Conservation (phyloP, 2,797 vertebrate genomes). For the Cichlasoma orientale region DNA sequence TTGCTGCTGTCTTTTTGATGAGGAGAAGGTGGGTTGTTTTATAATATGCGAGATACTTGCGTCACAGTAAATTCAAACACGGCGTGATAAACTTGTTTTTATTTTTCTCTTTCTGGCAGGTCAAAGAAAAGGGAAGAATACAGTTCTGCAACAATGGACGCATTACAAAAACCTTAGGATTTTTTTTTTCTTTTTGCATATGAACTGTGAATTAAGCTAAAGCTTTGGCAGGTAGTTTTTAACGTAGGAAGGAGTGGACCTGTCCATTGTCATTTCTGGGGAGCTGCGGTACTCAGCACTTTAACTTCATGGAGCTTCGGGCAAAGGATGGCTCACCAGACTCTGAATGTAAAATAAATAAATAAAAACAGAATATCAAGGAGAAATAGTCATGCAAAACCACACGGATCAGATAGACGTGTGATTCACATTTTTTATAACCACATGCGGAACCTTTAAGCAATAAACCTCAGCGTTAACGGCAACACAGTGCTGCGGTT, state of each 20-base stretch:
- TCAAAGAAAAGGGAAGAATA: not conserved
- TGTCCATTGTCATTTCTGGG: not conserved
- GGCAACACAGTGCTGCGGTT: too few relatives aligned
- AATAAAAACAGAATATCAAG: not conserved
- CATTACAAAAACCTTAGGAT: not conserved
- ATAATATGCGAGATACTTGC: fast-evolving
- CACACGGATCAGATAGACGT: not conserved
- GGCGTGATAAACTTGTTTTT: not conserved
- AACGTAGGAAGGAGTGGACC: not conserved
- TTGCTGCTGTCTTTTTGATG: fast-evolving
- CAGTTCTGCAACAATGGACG: not conserved
- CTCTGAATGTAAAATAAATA: not conserved
- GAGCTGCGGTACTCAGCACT: constrained; percentile 13
- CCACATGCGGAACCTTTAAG: fast-evolving
- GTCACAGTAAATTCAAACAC: not conserved
- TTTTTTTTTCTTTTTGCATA: not conserved
- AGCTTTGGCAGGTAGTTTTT: not conserved
- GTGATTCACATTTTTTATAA: fast-evolving
- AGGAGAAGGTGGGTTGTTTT: constrained; percentile 16
- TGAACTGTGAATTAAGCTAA: constrained; percentile 18
- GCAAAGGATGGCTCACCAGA: not conserved
- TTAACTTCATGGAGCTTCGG: not conserved
- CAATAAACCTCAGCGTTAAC: not conserved
- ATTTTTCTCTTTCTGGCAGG: constrained; percentile 12
- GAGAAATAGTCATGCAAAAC: not conserved